phyloP scores from a whole-genome alignment of 2,888 invertebrate species.

The Phyllotreta striolata region DNA sequence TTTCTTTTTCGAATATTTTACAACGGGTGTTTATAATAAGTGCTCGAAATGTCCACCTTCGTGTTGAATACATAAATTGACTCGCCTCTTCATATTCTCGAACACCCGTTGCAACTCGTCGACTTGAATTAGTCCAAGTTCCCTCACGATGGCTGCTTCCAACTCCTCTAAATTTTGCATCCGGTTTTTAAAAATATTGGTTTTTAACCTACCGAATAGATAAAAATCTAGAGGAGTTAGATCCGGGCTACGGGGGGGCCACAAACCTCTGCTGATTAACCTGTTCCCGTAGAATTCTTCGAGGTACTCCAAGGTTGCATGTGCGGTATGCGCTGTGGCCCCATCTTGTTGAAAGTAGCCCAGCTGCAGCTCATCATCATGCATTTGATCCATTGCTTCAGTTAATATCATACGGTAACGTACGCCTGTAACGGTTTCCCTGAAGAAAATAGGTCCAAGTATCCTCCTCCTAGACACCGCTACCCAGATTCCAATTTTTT shows the following conservation, averaged over 20 bases:
- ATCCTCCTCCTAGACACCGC: too few relatives aligned
- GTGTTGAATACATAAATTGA: too few relatives aligned
- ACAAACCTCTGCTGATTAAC: background rate
- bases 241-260: constrained; percentile 7
- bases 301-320: background rate
- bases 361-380: constrained; percentile 2
- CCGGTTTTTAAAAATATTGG: constrained; percentile 1
- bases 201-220: background rate
- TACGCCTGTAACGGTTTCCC: too few relatives aligned
- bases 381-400: constrained; percentile 6
- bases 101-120: too few relatives aligned
- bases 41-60: too few relatives aligned
- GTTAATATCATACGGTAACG: background rate
- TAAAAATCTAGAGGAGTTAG: background rate
- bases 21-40: too few relatives aligned
- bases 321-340: background rate
- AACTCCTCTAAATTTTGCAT: constrained; percentile 2
- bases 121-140: background rate
- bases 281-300: background rate
- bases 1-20: too few relatives aligned
- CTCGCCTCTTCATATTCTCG: too few relatives aligned
- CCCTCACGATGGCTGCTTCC: background rate
- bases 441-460: too few relatives aligned
- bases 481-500: background rate
- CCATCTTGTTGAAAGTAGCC: constrained; percentile 12